Percentiles rank a stretch among this genome's conserved stretches.
Conservation (phyloP, 2,888 invertebrate species). For the Nysson spinosus region DNA sequence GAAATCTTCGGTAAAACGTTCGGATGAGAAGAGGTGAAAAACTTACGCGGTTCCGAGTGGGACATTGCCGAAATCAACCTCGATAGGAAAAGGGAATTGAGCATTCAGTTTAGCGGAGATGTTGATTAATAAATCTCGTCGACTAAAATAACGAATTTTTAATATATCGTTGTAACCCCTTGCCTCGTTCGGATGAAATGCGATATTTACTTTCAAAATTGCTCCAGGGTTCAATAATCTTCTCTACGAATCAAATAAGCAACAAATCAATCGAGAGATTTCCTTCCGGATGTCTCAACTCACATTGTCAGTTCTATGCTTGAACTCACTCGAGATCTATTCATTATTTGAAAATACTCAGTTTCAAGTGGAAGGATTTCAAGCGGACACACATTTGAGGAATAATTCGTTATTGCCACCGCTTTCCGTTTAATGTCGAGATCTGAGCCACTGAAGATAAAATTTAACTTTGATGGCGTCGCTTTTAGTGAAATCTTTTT, state of each 20-base stretch:
- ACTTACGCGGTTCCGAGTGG: constrained; percentile 34
- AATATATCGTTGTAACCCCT: constrained; percentile 29
- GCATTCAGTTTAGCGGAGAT: constrained; percentile 1
- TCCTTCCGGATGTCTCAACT: no score
- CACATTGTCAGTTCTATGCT: no score
- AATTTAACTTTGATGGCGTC: constrained; percentile 15
- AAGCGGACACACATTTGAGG: constrained; percentile 22
- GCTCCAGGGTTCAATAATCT: constrained; percentile 28
- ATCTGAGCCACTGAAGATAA: constrained; percentile 19
- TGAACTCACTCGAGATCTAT: constrained; percentile 17
- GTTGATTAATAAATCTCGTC: constrained; percentile 5
- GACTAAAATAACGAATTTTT: constrained; percentile 16
- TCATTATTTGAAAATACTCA: constrained; percentile 16
- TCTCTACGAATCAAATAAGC: constrained; percentile 22
- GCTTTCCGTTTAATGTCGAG: constrained; percentile 17
- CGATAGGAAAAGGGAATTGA: constrained; percentile 21
- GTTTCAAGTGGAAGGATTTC: constrained; percentile 14
- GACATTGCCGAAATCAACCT: constrained; percentile 31
- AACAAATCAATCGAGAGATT: no score
- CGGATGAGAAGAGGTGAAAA: no score
- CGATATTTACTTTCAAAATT: constrained; percentile 11
- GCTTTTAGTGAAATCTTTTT: not conserved
- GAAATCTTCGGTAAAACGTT: not conserved
- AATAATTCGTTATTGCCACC: constrained; percentile 28
- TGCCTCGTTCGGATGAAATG: constrained; percentile 25